Evolutionary conservation across 64 coral and sea anemone species (phyloP).

Genomic region (Montipora capricornis): DNA sequence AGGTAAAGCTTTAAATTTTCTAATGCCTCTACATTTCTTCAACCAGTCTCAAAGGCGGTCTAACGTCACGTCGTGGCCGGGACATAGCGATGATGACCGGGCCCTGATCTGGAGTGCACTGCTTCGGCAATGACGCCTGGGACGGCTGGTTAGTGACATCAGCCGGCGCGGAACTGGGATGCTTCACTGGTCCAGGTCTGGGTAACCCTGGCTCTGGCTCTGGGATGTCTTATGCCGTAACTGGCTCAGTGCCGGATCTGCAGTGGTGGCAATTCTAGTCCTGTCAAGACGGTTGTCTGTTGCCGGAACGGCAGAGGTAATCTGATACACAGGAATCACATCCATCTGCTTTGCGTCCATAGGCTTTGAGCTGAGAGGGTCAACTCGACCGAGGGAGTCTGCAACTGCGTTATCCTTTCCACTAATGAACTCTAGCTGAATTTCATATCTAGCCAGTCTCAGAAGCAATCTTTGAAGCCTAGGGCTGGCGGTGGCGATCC

Average conservation of each 20-base stretch:
- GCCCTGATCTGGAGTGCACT: neutral
- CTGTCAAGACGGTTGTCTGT: neutral
- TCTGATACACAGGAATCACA: constrained; percentile 29
- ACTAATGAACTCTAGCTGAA: constrained; percentile 2
- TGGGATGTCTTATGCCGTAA: neutral
- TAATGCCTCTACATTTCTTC: neutral
- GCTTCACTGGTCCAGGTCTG: constrained; percentile 10
- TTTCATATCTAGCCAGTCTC: constrained; percentile 66
- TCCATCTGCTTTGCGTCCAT: constrained; percentile 27
- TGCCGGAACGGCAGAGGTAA: neutral
- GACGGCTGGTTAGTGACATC: neutral
- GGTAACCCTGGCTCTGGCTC: neutral
- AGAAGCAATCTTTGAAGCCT: constrained; percentile 51
- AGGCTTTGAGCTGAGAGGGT: neutral
- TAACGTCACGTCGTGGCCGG: neutral
- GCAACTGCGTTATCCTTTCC: constrained; percentile 32
- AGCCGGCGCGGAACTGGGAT: neutral
- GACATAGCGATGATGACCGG: neutral
- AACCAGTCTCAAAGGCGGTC: neutral
- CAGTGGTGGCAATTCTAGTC: constrained; percentile 9
- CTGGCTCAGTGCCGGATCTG: neutral
- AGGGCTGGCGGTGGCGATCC: constrained; percentile 47
- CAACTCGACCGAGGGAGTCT: constrained; percentile 28
- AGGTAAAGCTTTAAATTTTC: neutral
- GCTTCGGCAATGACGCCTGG: neutral